Conservation (phyloP, 37 sponge, comb jelly and placozoan genomes). For the Oopsacas minuta region DNA sequence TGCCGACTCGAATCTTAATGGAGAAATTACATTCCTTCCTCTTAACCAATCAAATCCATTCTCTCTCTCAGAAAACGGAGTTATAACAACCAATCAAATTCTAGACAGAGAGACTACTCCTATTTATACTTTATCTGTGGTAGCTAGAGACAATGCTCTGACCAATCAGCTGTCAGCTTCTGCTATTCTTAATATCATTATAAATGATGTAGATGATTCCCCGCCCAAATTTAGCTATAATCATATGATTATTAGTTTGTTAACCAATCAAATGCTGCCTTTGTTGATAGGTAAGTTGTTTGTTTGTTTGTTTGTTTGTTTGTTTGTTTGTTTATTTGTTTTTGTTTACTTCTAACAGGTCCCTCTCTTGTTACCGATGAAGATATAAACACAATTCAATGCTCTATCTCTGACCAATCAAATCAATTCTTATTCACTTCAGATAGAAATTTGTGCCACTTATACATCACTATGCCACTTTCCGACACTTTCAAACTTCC, state of each 20-base stretch:
- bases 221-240: neutral
- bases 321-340: neutral
- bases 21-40: neutral
- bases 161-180: constrained; percentile 16
- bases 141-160: neutral
- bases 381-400: neutral
- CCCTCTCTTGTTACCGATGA: constrained; percentile 6
- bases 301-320: neutral
- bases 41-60: neutral
- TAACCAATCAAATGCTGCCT: neutral
- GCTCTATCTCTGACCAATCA: constrained; percentile 12
- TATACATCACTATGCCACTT: neutral
- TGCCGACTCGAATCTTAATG: neutral
- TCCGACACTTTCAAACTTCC: neutral
- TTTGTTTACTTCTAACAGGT: neutral
- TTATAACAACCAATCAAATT: neutral
- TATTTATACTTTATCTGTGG: constrained; percentile 9
- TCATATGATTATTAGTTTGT: neutral
- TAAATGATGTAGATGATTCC: neutral
- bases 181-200: neutral
- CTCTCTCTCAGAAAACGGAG: neutral
- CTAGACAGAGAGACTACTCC: neutral
- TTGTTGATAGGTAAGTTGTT: constrained; percentile 8
- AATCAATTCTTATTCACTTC: neutral
- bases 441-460: neutral